Evolutionary conservation across 2,888 invertebrate species (phyloP).

Genomic region (Magallana nippona): DNA sequence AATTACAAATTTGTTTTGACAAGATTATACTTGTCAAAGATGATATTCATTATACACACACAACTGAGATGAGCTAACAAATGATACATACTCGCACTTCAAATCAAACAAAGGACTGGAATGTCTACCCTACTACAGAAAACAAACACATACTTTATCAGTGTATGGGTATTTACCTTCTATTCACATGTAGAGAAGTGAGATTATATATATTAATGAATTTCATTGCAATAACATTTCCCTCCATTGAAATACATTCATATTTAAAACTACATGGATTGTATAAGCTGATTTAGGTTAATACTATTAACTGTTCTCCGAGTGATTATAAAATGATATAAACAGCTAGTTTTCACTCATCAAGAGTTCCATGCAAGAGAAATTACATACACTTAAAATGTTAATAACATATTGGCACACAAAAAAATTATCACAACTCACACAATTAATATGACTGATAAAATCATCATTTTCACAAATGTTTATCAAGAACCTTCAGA

Average conservation of each 20-base stretch:
- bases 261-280: too few relatives aligned
- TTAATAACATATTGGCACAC: slow-evolving; percentile 18
- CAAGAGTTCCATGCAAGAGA: neutral
- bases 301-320: neutral
- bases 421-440: slow-evolving; percentile 26
- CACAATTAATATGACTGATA: slow-evolving; percentile 1
- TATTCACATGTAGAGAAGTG: too few relatives aligned
- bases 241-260: too few relatives aligned
- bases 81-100: slow-evolving; percentile 28
- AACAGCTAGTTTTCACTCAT: neutral
- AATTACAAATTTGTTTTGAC: neutral
- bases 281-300: neutral
- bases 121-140: slow-evolving; percentile 26
- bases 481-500: neutral
- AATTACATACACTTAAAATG: slow-evolving; percentile 1
- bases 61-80: neutral
- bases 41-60: neutral
- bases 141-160: neutral
- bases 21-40: neutral
- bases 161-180: neutral
- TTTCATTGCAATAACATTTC: too few relatives aligned
- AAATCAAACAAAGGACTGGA: slow-evolving; percentile 20
- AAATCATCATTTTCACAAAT: neutral
- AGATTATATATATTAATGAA: too few relatives aligned
- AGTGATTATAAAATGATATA: neutral